Conservation (phyloP, 2,797 vertebrate genomes). For the Leptatherina wallacei region DNA sequence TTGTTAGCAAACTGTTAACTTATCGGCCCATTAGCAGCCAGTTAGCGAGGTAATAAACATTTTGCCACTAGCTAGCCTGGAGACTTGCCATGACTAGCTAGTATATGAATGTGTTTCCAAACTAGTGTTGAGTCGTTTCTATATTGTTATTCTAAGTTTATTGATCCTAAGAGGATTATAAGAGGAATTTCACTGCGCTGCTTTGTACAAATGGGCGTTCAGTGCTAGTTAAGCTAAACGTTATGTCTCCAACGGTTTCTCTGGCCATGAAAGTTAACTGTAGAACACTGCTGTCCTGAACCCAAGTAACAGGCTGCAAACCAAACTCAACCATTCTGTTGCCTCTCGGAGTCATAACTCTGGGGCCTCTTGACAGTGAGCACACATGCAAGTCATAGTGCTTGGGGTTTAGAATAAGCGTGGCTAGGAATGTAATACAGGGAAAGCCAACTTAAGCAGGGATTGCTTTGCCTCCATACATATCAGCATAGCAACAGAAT, state of each 20-base stretch:
- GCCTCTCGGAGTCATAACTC: constrained; percentile 49
- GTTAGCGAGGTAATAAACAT: background rate
- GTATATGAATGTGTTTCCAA: background rate
- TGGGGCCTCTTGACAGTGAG: constrained; percentile 30
- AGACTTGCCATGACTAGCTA: background rate
- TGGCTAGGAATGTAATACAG: constrained; percentile 60
- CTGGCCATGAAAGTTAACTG: background rate
- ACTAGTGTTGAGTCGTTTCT: background rate
- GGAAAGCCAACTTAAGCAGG: constrained; percentile 39
- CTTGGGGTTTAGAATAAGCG: constrained; percentile 47
- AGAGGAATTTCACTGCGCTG: background rate
- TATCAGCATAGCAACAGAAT: constrained; percentile 53
- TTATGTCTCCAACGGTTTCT: background rate
- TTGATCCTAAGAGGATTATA: background rate
- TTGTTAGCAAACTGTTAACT: no score
- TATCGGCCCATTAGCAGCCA: background rate
- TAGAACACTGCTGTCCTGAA: background rate
- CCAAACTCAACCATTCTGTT: constrained; percentile 2
- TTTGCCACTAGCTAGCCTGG: background rate
- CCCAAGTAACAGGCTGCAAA: constrained; percentile 13
- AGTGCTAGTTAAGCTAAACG: background rate
- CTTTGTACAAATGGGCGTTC: no score
- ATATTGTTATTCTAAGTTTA: background rate
- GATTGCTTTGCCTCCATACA: constrained; percentile 41
- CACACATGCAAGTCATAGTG: constrained; percentile 33